Evolutionary conservation across 2,797 vertebrate species (phyloP), one percentile per base, ranked within the genome.

Genomic region (Paratrypauchen microcephalus): DNA sequence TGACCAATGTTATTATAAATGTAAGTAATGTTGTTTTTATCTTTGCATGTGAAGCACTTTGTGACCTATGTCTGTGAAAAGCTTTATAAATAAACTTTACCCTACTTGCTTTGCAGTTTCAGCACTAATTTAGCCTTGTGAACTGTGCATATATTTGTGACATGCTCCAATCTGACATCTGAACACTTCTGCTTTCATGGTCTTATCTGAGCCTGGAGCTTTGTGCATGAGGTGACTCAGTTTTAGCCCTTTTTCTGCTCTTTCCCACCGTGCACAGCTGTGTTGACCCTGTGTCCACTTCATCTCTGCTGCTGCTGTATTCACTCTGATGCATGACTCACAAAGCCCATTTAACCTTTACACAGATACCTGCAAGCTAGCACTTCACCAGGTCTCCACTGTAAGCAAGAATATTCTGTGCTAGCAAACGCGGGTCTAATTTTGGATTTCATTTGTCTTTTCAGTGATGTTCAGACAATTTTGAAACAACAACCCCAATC

Each of bases 301-400:
- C 59, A 64, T 76, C 77, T 75, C 74, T 84, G 70, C 66, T 80
- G 67, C 66, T 80, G 78, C 61, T 61, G 69, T 74, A 72, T 74
- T 69, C 5, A 45, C 72, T 76, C 75, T 71, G 74, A 84, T 82
- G 71, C 78, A 56, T 89, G 88, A 88, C 74, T 91, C 87, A 88
- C 78, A 88, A 85, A 89, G 78, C 75, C 78, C 69, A 74, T 89
- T 89, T 91, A 89, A 89, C 89, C 88, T 88, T 87, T 87, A 82
- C 65, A 72, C 81, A 60, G 70, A 63, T 68, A 77, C 70, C 74
- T 61, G 66, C 59, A 74, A 76, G 71, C 68, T 70, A 68, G 74
- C 41, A 7, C 62, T 70, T 45, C 45, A 30, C 41, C 47, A 21
- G 57, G 64, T 66, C 71, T 67, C 73, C 36, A 69, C 79, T 70